phyloP scores from a whole-genome alignment of 2,113 vertebrate species.

The Oophaga pumilio region DNA sequence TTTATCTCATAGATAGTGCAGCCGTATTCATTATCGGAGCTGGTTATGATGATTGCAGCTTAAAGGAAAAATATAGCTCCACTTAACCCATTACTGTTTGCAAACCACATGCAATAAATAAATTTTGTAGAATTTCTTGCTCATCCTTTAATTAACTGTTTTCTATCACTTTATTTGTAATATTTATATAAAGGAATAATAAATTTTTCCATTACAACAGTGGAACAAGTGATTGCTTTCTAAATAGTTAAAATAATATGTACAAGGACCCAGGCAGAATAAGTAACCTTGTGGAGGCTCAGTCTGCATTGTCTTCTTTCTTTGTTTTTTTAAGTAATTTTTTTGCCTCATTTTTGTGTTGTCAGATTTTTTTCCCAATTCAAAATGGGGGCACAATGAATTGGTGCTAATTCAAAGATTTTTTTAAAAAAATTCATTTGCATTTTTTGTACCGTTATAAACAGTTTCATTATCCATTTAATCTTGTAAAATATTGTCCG shows the following conservation, averaged over 20 bases:
- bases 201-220: background rate
- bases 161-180: background rate
- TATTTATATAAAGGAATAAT: background rate
- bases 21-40: background rate
- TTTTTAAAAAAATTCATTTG: too few species aligned
- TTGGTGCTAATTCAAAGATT: too few species aligned
- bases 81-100: slow-evolving; percentile 6
- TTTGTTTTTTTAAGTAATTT: too few species aligned
- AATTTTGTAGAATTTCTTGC: background rate
- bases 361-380: too few species aligned
- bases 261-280: background rate
- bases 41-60: background rate
- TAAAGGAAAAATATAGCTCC: background rate
- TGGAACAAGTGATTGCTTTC: background rate
- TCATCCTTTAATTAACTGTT: background rate
- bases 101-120: background rate
- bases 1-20: background rate
- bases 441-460: too few species aligned
- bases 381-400: too few species aligned
- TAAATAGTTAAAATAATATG: background rate
- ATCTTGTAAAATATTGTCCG: too few species aligned
- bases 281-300: background rate
- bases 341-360: too few species aligned
- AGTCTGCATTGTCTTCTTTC: background rate
- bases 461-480: too few species aligned